Base-by-base conservation (phyloP, 2,888 invertebrate species). In the Sarcophaga carnaria region DNA sequence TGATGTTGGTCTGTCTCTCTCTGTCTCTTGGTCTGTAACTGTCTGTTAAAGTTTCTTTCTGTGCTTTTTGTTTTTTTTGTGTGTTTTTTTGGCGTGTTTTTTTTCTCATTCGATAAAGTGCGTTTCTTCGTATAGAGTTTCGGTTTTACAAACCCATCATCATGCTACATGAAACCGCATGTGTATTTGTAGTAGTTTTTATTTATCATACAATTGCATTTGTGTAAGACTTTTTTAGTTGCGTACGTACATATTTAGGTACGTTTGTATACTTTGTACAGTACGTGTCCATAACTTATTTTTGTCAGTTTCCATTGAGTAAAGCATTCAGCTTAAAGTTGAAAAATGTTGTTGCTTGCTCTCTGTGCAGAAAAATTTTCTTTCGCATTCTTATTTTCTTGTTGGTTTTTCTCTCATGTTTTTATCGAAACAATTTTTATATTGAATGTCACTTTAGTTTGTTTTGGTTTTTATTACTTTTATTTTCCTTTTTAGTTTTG, bases 1-100 rank as follows among this genome's bases (percentile, higher is more conserved):
- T 89, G 82, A 85, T 78, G 74, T 77, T 11, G 12, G 71, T 47
- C 80, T 22, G 62, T 54, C 45, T 54, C n/a, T 49, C 62, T 54
- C 20, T 20, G 10, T 49, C 47, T 45, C 17, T 45, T 45, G 37
- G 37, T 17, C 37, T 25, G n/a, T 37, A 49, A 27, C 25, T 67
- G n/a, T 72, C n/a, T 37, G 8, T 37, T 37, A 10, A 37, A 37
- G 37, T 72, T 37, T 20, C 3, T 20, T 20, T 22, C 22, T 22
- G 22, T 22, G 22, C 22, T 22, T 22, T 22, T 22, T 22, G 22
- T 4, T 2, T 27, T 20, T 27, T 71, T 59, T 76, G 8, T 49
- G 4, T 27, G 14, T 54, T 75, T 22, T 22, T 77, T 49, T 59
- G 37, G 37, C 37, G 37, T 37, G 37, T 37, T 2, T 37, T 37